Evolutionary conservation across 2,113 vertebrate species (phyloP), one percentile per base, ranked within the genome.

Genomic region (Coturnix japonica): DNA sequence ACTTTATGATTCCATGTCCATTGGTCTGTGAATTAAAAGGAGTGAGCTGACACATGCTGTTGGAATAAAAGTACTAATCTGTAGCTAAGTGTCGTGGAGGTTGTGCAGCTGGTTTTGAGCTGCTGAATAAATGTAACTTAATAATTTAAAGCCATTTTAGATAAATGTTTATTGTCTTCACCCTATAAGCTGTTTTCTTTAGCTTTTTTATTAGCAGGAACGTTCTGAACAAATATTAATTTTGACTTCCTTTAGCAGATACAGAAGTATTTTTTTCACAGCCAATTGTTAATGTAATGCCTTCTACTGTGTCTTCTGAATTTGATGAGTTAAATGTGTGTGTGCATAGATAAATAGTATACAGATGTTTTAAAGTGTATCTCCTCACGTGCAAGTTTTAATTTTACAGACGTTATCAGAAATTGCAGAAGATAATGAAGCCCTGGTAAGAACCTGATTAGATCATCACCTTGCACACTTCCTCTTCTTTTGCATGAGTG

Each of bases 361-460:
- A 49, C 43, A 61, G 63, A 60, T 93, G 72, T 90, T 81, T 90
- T 73, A 44, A 91, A 84, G 69, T 75, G n/a, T 81, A 47, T 82
- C 75, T 90, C 92, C 97, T 99, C 96, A 99, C 94, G 46, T 97
- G 90, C 91, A 97, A 99, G 98, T 99, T 98, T 99, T 99, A 97
- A 98, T 99, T 98, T 99, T 99, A 91, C 98, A 99, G 99, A 95
- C 98, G 98, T 66, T 99, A 99, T 98, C 99, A 99, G 98, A 99
- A 99, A 98, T 97, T 99, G 89, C 99, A 99, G 98, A 99, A 99
- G 99, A 99, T 99, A 96, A 99, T 99, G 99, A 99, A 99, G 97
- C 99, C 99, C 96, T 99, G 99, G 99, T 99, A 99, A 99, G 99
- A 97, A 96, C 93, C 51, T 82, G 41, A 94, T 96, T 72, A 96